phyloP scores from a whole-genome alignment of 2,797 vertebrate genomes.

The Philypnodon macrostomus region DNA sequence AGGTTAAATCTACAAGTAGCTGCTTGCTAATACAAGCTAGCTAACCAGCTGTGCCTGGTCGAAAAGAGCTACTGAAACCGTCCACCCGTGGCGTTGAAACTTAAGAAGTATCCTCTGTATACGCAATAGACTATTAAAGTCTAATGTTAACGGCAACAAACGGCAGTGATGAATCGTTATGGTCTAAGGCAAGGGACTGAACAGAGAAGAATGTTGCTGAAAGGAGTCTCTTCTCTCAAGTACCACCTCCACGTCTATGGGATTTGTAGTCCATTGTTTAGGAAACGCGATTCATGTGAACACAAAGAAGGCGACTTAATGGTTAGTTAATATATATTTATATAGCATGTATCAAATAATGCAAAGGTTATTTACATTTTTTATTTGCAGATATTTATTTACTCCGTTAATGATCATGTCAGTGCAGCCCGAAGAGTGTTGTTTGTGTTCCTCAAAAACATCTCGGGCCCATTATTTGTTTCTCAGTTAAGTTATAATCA shows the following conservation, averaged over 20 bases:
- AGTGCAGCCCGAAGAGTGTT: constrained; percentile 18
- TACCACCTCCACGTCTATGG: constrained; percentile 51
- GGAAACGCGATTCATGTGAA: neutral
- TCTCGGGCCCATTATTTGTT: constrained; percentile 29
- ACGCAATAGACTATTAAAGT: neutral
- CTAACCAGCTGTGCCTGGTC: constrained; percentile 50
- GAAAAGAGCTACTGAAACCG: constrained; percentile 28
- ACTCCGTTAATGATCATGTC: neutral
- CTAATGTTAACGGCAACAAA: neutral
- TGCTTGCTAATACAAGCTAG: constrained; percentile 61
- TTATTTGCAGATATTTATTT: too few relatives aligned
- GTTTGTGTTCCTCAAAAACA: constrained; percentile 49
- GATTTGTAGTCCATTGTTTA: constrained; percentile 64
- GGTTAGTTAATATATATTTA: neutral
- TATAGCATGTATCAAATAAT: rapidly evolving
- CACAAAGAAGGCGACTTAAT: rapidly evolving
- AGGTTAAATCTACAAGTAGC: constrained; percentile 66
- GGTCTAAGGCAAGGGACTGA: constrained; percentile 13
- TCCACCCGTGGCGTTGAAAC: constrained; percentile 14
- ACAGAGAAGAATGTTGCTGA: constrained; percentile 60
- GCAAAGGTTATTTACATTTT: too few relatives aligned
- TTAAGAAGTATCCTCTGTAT: neutral
- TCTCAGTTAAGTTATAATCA: neutral
- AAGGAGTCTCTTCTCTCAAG: constrained; percentile 60
- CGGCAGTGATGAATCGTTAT: neutral